phyloP scores from a whole-genome alignment of 53 echinoderm and acorn worm genomes.

The Echinometra lucunter region DNA sequence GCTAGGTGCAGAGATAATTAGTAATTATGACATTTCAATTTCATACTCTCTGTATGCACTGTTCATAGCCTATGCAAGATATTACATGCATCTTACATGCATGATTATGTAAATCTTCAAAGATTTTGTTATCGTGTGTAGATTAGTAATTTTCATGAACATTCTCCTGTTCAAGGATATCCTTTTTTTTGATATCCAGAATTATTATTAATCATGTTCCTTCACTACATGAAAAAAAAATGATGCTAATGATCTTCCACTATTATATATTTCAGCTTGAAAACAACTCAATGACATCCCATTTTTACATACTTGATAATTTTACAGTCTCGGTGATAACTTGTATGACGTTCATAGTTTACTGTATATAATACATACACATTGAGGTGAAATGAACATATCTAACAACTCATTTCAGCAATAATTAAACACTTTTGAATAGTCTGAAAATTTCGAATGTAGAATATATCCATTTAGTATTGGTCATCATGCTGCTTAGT shows the following conservation, averaged over 20 bases:
- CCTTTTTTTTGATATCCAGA: background rate
- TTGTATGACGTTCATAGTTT: background rate
- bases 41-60: background rate
- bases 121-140: background rate
- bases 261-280: background rate
- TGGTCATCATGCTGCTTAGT: slow-evolving; percentile 6
- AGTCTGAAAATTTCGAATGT: background rate
- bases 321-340: background rate
- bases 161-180: background rate
- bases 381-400: background rate
- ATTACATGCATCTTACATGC: background rate
- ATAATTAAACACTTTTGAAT: background rate
- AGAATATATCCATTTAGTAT: background rate
- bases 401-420: background rate
- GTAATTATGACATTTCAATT: background rate
- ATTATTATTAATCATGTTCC: background rate
- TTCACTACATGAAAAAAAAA: background rate
- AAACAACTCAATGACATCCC: background rate
- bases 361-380: background rate
- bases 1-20: background rate
- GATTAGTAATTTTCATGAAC: background rate
- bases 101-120: too few relatives aligned
- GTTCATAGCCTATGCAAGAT: background rate
- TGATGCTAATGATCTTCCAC: background rate
- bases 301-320: background rate